Evolutionary conservation across 2,113 vertebrate genomes (phyloP), one percentile per base, ranked within the genome.

Genomic region (Dissostichus mawsoni): DNA sequence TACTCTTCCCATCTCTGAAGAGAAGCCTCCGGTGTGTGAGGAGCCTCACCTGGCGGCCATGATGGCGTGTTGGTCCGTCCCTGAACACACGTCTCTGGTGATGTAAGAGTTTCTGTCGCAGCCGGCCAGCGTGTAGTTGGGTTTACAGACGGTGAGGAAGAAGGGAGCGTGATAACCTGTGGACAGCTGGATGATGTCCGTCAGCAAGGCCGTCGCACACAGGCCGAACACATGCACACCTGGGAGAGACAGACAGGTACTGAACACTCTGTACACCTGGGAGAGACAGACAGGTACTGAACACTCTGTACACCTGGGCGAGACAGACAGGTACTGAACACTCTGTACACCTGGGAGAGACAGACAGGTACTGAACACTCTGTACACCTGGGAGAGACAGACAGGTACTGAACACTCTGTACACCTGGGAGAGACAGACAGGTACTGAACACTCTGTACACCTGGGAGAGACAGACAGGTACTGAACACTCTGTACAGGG

Each of bases 101-200:
- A 99, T 95, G 92, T 98, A 99, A 47, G 96, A 95, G 84, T 98
- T 97, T 53, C 93, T 83, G 0, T 97, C 96, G 0, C 98, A 99
- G 5, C 96, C 97, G 12, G 96, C 92, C 52, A 96, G 92, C 0
- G 97, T 99, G 89, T 99, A 99, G 94, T 99, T 99, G 36, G 98
- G 98, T 59, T 98, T 97, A 86, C 98, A 99, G 52, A 99, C 98
- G 0, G 98, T 99, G 77, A 99, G 95, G 93, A 99, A 99, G 94
- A 99, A 99, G 0, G 98, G 98, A 0, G 98, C 93, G 0, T 99
- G 97, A 91, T 98, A 98, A 77, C 98, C 98, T 0, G 98, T 99
- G 74, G 98, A 96, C 87, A 99, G 90, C 92, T 99, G 98, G 90
- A 99, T 98, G 70, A 99, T 86, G 0, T 99, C 98, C 0, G 98